These are phyloP conservation scores for zebrafish (Danio rerio) DNA, from an alignment of 2,113 vertebrate species.

Conservation along the genomic window GRCz12tu NC_133189.1:21871501-21872000, in stretches of 20 bases:
- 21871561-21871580: not conserved
- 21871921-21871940: too few species aligned
- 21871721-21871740: not conserved
- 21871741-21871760: not conserved
- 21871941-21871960: too few species aligned
- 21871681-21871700: not conserved
- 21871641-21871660: not conserved
- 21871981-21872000: too few species aligned
- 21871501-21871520: not conserved
- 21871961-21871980: too few species aligned
- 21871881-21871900: too few species aligned
- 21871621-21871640: slow-evolving; percentile 1
- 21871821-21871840: too few species aligned
- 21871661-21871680: not conserved
- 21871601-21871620: slow-evolving; percentile 33
- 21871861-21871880: too few species aligned
- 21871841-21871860: too few species aligned
- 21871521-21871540: slow-evolving; percentile 23
- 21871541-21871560: not conserved
- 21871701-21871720: not conserved
- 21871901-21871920: too few species aligned
- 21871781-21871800: too few species aligned
- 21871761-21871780: too few species aligned
- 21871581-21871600: slow-evolving; percentile 4
- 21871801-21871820: too few species aligned